Conservation (phyloP, 2,888 invertebrate species). For the Tetropium fuscum region DNA sequence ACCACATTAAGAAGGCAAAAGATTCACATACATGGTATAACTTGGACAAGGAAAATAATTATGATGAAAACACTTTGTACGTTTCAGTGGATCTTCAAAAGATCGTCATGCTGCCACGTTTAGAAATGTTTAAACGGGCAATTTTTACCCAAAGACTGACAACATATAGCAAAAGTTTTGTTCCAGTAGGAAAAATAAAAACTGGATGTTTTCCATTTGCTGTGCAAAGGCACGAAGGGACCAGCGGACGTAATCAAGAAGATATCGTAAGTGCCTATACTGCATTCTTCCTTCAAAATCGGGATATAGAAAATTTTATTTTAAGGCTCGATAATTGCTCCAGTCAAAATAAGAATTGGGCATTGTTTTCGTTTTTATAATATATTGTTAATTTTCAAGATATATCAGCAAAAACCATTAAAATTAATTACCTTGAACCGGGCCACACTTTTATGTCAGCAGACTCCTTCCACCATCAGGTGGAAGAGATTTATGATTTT, state of each 20-base stretch:
- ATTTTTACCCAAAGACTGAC: constrained; percentile 28
- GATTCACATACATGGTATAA: constrained; percentile 19
- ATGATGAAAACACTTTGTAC: constrained; percentile 16
- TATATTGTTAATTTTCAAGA: constrained; percentile 11
- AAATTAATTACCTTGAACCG: too few relatives aligned
- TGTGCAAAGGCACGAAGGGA: constrained; percentile 10
- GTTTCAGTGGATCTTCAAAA: constrained; percentile 29
- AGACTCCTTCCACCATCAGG: too few relatives aligned
- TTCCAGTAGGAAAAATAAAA: constrained; percentile 30
- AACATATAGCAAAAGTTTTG: constrained; percentile 35
- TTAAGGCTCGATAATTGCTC: constrained; percentile 38
- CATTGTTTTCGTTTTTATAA: constrained; percentile 11
- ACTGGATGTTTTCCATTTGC: constrained; percentile 21
- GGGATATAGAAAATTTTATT: constrained; percentile 36
- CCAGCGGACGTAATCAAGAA: too few relatives aligned
- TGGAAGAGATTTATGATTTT: too few relatives aligned
- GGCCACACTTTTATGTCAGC: too few relatives aligned
- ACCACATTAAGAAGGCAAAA: constrained; percentile 25
- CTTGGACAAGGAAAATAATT: constrained; percentile 21
- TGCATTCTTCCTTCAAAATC: constrained; percentile 17
- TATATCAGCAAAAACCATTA: not conserved
- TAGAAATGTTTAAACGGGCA: constrained; percentile 28
- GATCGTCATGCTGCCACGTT: constrained; percentile 31
- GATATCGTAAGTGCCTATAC: too few relatives aligned
- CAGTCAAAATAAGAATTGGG: constrained; percentile 1